A percentile compares a stretch with the other conserved stretches of the same genome.
These are phyloP conservation scores for Pampusana beccarii DNA, from an alignment of 2,113 vertebrate genomes.

Conservation along the genomic window DNA sequence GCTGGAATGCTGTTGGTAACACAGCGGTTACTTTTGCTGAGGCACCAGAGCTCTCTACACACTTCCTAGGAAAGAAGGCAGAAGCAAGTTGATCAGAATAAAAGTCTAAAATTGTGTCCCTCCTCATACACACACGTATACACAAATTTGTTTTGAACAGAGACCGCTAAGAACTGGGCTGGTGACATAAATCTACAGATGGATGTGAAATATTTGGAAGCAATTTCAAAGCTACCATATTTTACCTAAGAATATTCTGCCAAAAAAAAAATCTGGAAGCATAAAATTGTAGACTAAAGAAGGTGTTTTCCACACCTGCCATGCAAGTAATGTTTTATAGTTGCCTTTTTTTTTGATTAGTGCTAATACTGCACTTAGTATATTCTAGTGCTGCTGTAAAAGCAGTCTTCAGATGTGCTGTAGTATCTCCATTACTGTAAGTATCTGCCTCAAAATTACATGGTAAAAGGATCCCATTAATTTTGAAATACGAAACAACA, in stretches of 20 bases:
- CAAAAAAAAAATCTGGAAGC: background rate
- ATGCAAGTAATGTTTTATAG: background rate
- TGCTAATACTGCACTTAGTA: background rate
- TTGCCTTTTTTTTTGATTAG: background rate
- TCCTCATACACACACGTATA: background rate
- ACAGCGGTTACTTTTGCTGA: conserved; percentile 99
- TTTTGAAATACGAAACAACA: background rate
- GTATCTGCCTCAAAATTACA: background rate
- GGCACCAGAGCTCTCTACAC: conserved; percentile 99
- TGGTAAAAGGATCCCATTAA: background rate
- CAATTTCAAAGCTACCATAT: background rate
- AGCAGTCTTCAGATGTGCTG: background rate
- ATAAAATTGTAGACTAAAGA: background rate
- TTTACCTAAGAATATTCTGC: background rate
- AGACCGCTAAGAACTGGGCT: background rate
- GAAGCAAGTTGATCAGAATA: conserved; percentile 96
- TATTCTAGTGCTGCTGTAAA: background rate
- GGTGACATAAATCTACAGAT: background rate
- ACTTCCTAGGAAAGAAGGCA: conserved; percentile 99
- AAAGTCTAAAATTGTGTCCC: background rate
- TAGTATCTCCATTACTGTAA: background rate
- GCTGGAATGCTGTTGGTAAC: conserved; percentile 99
- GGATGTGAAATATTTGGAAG: background rate
- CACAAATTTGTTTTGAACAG: background rate
- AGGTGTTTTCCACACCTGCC: background rate